Percentiles rank a stretch among this genome's conserved stretches.
Conservation (phyloP, 2,888 invertebrate species). For the Nasonovia ribisnigri region DNA sequence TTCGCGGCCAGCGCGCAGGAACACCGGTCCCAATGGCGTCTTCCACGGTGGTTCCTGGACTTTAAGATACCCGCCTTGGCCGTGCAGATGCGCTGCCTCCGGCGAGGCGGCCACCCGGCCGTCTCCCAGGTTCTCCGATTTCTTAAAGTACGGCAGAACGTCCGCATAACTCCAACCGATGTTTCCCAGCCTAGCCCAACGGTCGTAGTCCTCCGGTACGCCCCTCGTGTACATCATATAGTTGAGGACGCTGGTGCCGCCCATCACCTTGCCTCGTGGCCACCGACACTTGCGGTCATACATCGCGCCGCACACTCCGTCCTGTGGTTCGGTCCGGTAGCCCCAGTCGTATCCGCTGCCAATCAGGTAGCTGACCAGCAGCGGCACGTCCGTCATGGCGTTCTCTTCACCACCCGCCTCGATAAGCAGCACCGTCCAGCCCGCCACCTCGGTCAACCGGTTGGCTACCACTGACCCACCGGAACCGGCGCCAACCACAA, state of each 20-base stretch:
- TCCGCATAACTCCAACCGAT: conserved; percentile 87
- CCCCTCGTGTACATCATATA: conserved; percentile 75
- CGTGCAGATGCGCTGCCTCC: conserved; percentile 77
- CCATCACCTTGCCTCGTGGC: conserved; percentile 72
- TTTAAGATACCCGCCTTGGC: conserved; percentile 82
- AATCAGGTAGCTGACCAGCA: conserved; percentile 70
- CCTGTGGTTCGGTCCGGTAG: conserved; percentile 72
- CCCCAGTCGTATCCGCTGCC: conserved; percentile 70
- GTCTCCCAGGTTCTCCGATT: conserved; percentile 82
- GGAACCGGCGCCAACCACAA: conserved; percentile 74
- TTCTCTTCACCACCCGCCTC: conserved; percentile 73
- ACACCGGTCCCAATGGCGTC: conserved; percentile 83
- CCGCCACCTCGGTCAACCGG: conserved; percentile 72
- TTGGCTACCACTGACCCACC: conserved; percentile 74
- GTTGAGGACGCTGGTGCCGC: conserved; percentile 74
- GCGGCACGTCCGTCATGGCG: conserved; percentile 72
- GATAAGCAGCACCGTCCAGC: conserved; percentile 72
- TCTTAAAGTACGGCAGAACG: conserved; percentile 85
- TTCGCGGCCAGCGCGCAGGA: conserved; percentile 78
- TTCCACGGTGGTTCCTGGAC: conserved; percentile 88
- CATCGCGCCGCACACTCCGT: conserved; percentile 69
- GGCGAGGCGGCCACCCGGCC: conserved; percentile 76
- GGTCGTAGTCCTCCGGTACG: conserved; percentile 73
- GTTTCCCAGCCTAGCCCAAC: conserved; percentile 77
- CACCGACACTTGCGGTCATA: conserved; percentile 69